These are phyloP conservation scores for Xanthorhoe spadicearia DNA, from an alignment of 2,888 invertebrate species.

Conservation along the genomic window DNA sequence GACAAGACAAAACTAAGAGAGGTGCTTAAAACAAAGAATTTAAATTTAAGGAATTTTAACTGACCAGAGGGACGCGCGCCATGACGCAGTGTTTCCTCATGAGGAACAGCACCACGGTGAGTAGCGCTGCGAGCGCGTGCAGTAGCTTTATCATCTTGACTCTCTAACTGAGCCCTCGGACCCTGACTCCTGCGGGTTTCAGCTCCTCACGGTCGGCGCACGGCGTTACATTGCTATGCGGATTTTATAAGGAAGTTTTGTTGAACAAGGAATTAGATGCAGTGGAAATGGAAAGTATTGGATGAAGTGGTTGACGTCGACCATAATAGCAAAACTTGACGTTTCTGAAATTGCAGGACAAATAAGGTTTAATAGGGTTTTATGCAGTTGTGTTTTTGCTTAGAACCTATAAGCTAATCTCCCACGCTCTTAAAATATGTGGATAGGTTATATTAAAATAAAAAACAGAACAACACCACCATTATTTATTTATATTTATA, in stretches of 20 bases:
- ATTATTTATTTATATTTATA: too few species aligned
- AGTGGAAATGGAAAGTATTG: neutral
- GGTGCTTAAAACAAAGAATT: neutral
- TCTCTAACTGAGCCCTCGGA: neutral
- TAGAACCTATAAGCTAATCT: too few species aligned
- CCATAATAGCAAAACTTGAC: neutral
- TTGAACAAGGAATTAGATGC: too few species aligned
- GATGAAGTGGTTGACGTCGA: neutral
- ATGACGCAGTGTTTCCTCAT: conserved; percentile 45
- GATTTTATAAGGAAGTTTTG: neutral
- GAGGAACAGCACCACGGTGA: conserved; percentile 54
- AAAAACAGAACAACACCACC: too few species aligned
- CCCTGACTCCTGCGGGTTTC: neutral
- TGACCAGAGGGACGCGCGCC: conserved; percentile 4
- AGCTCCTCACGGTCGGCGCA: neutral
- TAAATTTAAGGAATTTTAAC: neutral
- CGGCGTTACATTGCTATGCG: neutral
- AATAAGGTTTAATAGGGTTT: neutral
- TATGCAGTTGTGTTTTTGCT: too few species aligned
- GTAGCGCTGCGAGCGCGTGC: conserved; percentile 53
- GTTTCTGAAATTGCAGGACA: neutral
- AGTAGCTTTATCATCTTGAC: conserved; percentile 47
- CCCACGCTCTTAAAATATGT: too few species aligned
- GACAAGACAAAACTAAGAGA: too few species aligned
- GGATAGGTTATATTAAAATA: too few species aligned